Evolutionary conservation across 2,113 vertebrate species (phyloP), one percentile per base, ranked within the genome.

Genomic region (Antigone vipio): DNA sequence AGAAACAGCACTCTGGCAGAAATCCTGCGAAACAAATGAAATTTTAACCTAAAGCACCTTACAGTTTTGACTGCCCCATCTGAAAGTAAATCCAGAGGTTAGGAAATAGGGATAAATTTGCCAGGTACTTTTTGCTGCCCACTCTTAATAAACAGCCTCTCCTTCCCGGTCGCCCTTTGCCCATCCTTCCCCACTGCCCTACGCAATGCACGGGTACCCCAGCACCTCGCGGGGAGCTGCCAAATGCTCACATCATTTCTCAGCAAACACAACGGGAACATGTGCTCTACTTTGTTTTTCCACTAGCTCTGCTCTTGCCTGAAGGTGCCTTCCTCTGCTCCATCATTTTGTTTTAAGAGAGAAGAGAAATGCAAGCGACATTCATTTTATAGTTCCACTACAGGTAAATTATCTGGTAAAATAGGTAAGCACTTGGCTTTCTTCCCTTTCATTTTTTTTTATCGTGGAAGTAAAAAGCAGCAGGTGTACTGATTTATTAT

Each of bases 281-380:
- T 3, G 47, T 20, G 92, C 85, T 95, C 81, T 16, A 7, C 38
- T 63, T 44, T 82, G 72, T 35, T 88, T 78, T 64, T 19, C 78
- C 79, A 63, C 42, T 8, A 21, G 69, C 63, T 88, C 91, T 75
- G 55, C 95, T 96, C 74, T 95, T 63, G 58, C 88, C 92, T 73
- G 74, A 76, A 96, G 95, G 89, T 68, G 77, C 83, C 92, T 96
- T 89, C 84, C 71, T 83, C 83, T 56, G 91, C 91, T 81, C 63
- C 78, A 72, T 67, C 77, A 12, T 71, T 95, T 63, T 35, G 19
- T 89, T 81, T 77, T 44, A 75, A 59, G 85, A 62, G 76, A 88
- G 85, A 71, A 56, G 88, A 42, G 92, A 88, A 92, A 87, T 22
- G 71, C 74, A 34, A 69, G 68, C 1, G 3, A 52, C 69, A 20